A percentile compares a stretch with the other conserved stretches of the same genome.
These are phyloP conservation scores for Venustaconcha ellipsiformis DNA, from an alignment of 1,140 invertebrate species.

Conservation along the genomic window DNA sequence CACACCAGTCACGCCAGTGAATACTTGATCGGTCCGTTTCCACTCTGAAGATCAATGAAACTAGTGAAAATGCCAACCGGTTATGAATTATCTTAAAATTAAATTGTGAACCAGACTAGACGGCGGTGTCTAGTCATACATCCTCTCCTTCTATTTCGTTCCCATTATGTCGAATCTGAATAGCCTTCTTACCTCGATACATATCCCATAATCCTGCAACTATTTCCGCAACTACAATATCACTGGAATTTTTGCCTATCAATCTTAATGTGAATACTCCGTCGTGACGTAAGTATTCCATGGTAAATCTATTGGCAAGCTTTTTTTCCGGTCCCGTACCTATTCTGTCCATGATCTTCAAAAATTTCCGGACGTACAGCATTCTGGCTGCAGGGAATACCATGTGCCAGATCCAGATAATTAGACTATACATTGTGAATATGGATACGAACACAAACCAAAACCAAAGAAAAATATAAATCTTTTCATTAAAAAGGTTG, in stretches of 20 bases:
- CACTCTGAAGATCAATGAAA: too few species aligned
- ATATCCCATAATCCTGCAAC: constrained; percentile 65
- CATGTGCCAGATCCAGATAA: constrained; percentile 66
- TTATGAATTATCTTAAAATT: too few species aligned
- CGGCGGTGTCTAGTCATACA: constrained; percentile 43
- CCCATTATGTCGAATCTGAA: constrained; percentile 59
- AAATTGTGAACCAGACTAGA: too few species aligned
- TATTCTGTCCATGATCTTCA: constrained; percentile 66
- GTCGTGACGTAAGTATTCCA: constrained; percentile 65
- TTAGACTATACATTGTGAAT: constrained; percentile 67
- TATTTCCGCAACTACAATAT: constrained; percentile 66
- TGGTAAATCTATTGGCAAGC: constrained; percentile 56
- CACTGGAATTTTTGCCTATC: constrained; percentile 67
- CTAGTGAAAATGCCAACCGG: too few species aligned
- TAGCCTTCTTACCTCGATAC: constrained; percentile 62
- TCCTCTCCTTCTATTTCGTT: constrained; percentile 61
- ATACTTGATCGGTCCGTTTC: too few species aligned
- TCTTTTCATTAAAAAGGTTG: constrained; percentile 74
- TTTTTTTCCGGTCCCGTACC: constrained; percentile 61
- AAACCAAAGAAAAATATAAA: constrained; percentile 74
- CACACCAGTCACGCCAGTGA: too few species aligned
- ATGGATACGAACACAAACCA: constrained; percentile 73
- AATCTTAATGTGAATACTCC: constrained; percentile 65
- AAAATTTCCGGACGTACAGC: constrained; percentile 68
- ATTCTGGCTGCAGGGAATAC: constrained; percentile 63